Evolutionary conservation across 2,797 vertebrate genomes (phyloP).

Genomic region (Chaetodon trifasciatus): DNA sequence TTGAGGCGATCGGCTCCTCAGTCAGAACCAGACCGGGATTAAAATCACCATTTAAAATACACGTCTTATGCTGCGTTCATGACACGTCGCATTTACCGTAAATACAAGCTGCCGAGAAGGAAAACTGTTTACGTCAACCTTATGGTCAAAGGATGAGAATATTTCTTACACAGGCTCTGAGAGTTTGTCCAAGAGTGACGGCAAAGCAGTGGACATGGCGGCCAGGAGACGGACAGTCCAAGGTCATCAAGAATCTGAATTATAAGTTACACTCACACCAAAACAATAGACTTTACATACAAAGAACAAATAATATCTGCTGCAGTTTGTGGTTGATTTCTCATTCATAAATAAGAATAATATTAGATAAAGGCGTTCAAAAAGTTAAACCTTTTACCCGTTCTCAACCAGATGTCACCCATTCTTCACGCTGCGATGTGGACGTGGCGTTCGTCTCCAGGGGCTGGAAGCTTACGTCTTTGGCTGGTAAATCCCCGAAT

Average conservation of each 20-base stretch:
- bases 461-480: slow-evolving; percentile 13
- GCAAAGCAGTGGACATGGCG: slow-evolving; percentile 1
- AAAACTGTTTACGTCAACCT: slow-evolving; percentile 14
- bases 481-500: slow-evolving; percentile 23
- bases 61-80: slow-evolving; percentile 23
- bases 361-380: slow-evolving; percentile 36
- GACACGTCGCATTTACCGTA: slow-evolving; percentile 28
- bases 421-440: not conserved
- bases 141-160: not conserved
- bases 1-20: slow-evolving; percentile 43
- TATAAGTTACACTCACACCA: slow-evolving; percentile 59
- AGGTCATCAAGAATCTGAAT: slow-evolving; percentile 27
- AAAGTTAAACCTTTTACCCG: slow-evolving; percentile 10
- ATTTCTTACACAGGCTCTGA: slow-evolving; percentile 10
- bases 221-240: slow-evolving; percentile 1
- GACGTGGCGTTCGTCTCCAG: not conserved
- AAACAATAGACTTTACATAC: slow-evolving; percentile 22
- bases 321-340: slow-evolving; percentile 41
- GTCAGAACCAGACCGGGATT: slow-evolving; percentile 23
- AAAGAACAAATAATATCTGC: slow-evolving; percentile 29
- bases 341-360: slow-evolving; percentile 69
- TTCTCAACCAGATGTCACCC: not conserved
- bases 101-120: slow-evolving; percentile 62
- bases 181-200: slow-evolving; percentile 8
- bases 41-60: slow-evolving; percentile 47